phyloP scores from a whole-genome alignment of 2,888 invertebrate species.

The Dusona sp. region DNA sequence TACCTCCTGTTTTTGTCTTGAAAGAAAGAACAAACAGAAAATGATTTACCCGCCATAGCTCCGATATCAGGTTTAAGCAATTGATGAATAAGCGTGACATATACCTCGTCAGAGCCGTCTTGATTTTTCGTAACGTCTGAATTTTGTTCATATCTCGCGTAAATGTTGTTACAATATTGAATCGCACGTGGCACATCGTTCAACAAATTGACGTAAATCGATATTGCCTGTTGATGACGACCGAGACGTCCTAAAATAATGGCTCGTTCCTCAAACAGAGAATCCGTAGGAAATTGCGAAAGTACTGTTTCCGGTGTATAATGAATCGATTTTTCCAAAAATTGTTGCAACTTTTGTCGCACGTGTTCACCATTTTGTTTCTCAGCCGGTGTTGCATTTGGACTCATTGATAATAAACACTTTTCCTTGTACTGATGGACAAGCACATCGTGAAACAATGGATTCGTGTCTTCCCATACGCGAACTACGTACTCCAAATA shows the following conservation, averaged over 20 bases:
- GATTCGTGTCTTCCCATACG: slow-evolving; percentile 94
- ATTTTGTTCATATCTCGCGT: slow-evolving; percentile 83
- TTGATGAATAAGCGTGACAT: slow-evolving; percentile 86
- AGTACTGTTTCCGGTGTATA: slow-evolving; percentile 95
- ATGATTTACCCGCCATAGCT: slow-evolving; percentile 77
- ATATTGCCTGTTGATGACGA: slow-evolving; percentile 95
- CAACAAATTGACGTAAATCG: slow-evolving; percentile 95
- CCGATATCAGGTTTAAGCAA: slow-evolving; percentile 85
- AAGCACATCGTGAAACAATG: slow-evolving; percentile 95
- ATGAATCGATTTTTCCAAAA: slow-evolving; percentile 92
- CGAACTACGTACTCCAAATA: slow-evolving; percentile 98
- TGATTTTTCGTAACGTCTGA: slow-evolving; percentile 76
- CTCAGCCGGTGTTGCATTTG: slow-evolving; percentile 83
- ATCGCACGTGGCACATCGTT: slow-evolving; percentile 93
- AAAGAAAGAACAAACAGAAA: too few species aligned
- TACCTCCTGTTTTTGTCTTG: too few species aligned
- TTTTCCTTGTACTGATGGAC: slow-evolving; percentile 95
- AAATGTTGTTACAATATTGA: slow-evolving; percentile 92
- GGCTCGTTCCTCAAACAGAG: slow-evolving; percentile 96
- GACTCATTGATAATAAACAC: slow-evolving; percentile 79
- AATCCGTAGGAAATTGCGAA: slow-evolving; percentile 93
- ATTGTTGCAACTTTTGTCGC: slow-evolving; percentile 89
- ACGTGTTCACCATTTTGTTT: slow-evolving; percentile 86
- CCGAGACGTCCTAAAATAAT: slow-evolving; percentile 96
- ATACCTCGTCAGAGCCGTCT: slow-evolving; percentile 85